Base-by-base conservation (phyloP, 2,888 invertebrate species). In the Dastarcus helophoroides region DNA sequence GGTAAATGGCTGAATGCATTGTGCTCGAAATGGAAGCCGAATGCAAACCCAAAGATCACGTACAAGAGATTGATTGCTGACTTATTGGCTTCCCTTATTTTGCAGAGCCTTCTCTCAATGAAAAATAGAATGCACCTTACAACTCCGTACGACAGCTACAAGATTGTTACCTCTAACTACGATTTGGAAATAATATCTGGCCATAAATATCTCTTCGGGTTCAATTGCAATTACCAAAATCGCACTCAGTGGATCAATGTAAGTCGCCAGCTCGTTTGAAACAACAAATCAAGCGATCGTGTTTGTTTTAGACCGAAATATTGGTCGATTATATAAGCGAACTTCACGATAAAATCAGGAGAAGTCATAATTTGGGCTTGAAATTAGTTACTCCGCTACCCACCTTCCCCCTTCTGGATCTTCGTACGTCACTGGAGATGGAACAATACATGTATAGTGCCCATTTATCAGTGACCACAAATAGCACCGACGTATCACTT, bases 101-200 rank as follows among this genome's bases (percentile, higher is more conserved):
- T 47, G 24, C 47, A 64, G 54, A 63, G 69, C 47, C 47, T 62
- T 8, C 54, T 68, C 36, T 53, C 60, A 26, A 64, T 71, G 40
- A 64, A 65, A 32, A 78, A 78, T 53, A 62, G 68, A 7, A 49
- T 78, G 8, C 65, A 64, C 32, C 45, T 77, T 1, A 60, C 56
- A 5, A 69, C 75, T 1, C 73, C 76, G 0, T 76, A 71, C 36
- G 32, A 44, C 3, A 48, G 41, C 15, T 60, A 57, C 36, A 60
- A 62, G 38, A 63, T 68, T 37, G 54, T 75, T 11, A 64, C 60
- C 32, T 69, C 69, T 0, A 53, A 62, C 17, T 65, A 66, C 25
- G 58, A 67, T 24, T 64, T 75, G 33, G 53, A 62, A 30, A 42
- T 70, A 2, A 55, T 65, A 46, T 48, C 61, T 42, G 51, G 65